These are phyloP conservation scores for Clinocottus analis DNA, from an alignment of 2,113 vertebrate genomes.

Conservation along the genomic window DNA sequence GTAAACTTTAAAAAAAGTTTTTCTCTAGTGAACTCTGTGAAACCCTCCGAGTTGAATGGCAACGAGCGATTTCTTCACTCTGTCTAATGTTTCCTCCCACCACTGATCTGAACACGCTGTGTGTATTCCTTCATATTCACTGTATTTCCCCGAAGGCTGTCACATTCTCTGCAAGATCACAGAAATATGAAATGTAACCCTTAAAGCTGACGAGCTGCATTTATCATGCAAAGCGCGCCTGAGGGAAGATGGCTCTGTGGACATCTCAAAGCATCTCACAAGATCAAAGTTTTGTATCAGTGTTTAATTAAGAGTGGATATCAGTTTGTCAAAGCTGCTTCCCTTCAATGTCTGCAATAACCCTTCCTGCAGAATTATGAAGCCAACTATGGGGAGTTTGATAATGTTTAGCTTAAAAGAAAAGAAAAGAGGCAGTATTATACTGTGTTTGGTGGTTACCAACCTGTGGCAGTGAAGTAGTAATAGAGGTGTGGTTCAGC, in stretches of 20 bases:
- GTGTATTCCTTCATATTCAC: slow-evolving; percentile 36
- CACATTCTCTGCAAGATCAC: slow-evolving; percentile 41
- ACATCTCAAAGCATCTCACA: slow-evolving; percentile 15
- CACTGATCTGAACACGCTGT: slow-evolving; percentile 20
- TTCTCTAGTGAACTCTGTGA: slow-evolving; percentile 20
- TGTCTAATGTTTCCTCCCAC: slow-evolving; percentile 24
- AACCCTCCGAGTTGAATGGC: slow-evolving; percentile 13
- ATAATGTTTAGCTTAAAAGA: background rate
- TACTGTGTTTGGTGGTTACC: background rate
- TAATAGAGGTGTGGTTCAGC: background rate
- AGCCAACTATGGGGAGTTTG: background rate
- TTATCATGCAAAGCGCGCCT: slow-evolving; percentile 9
- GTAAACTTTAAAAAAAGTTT: background rate
- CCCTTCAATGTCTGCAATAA: background rate
- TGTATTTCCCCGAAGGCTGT: slow-evolving; percentile 25
- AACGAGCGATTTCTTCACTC: slow-evolving; percentile 23
- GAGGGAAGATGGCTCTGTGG: slow-evolving; percentile 23
- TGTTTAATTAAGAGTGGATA: slow-evolving; percentile 17
- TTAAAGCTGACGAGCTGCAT: slow-evolving; percentile 21
- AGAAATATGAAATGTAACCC: slow-evolving; percentile 24
- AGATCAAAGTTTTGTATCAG: slow-evolving; percentile 3
- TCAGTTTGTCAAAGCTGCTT: slow-evolving; percentile 1
- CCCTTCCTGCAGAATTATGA: background rate
- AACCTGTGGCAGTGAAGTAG: background rate
- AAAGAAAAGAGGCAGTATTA: slow-evolving; percentile 5